Base-by-base conservation (phyloP, 1,140 invertebrate species). In the Cyrtorhinus lividipennis region DNA sequence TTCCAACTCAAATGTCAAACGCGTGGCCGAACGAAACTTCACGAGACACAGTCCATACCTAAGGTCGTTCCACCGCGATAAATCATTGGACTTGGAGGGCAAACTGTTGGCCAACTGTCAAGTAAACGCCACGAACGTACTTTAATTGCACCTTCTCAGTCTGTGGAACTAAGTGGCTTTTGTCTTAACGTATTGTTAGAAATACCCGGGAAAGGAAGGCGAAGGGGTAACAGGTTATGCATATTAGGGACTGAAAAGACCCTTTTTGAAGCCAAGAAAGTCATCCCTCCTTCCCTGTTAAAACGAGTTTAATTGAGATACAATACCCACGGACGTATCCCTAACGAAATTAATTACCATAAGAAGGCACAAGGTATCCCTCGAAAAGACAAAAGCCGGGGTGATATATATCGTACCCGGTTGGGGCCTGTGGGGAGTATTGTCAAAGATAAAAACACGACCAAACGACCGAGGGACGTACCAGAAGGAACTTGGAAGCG, bases 301-400 rank as follows among this genome's bases (percentile, higher is more conserved):
- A 38, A 15, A 38, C 5, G 30, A 15, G 20, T 57, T 57, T 57
- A 57, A 57, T 57, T 57, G 56, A 57, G 56, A 57, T 57, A 57
- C 56, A 22, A 57, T 57, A 57, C 56, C 56, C 56, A 24, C 15
- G 56, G 20, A 57, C 56, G 24, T 57, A 57, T 57, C 56, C 56
- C 24, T 57, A 57, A 57, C 56, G 56, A 57, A 57, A 57, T 57
- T 57, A 57, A 57, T 57, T 57, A 57, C 56, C 56, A 57, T 57
- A 57, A 57, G 56, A 57, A 57, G 56, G 56, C 20, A 23, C 46
- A 57, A 38, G 30, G 30, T 38, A 38, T 38, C 30, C 30, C 30
- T 38, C 30, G 30, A 38, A 38, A 38, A 38, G 30, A 38, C 30
- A 38, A 38, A 38, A 38, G 30, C 30, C 15, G 30, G n/a, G n/a